phyloP scores from a whole-genome alignment of 2,113 vertebrate species.

The Callipepla squamata region DNA sequence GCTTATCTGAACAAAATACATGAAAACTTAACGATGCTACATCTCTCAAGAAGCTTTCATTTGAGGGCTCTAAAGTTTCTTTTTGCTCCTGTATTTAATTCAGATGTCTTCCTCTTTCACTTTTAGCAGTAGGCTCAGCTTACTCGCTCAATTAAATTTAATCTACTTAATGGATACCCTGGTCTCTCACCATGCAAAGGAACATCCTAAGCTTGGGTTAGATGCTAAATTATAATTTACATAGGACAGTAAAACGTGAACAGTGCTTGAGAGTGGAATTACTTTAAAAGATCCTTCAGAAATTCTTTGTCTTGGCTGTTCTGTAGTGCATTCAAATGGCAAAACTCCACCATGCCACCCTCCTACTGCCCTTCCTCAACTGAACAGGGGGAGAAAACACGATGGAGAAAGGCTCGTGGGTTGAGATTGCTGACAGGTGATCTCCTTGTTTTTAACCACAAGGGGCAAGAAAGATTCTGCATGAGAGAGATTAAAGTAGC shows the following conservation, averaged over 20 bases:
- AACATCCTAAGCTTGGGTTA: background rate
- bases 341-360: background rate
- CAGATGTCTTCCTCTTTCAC: background rate
- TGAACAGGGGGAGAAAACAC: background rate
- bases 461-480: background rate
- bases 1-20: conserved; percentile 78
- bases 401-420: background rate
- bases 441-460: background rate
- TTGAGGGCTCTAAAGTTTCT: conserved; percentile 86
- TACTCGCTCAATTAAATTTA: background rate
- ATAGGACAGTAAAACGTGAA: background rate
- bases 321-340: background rate
- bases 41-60: conserved; percentile 71
- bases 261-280: background rate
- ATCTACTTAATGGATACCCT: background rate
- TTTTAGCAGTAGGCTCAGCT: background rate
- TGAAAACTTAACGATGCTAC: conserved; percentile 60
- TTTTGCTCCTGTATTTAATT: conserved; percentile 58
- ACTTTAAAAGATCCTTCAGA: background rate
- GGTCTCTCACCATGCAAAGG: background rate
- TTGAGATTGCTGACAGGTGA: background rate
- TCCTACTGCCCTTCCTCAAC: background rate
- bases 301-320: background rate
- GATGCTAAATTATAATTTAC: background rate
- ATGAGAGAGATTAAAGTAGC: background rate